These are phyloP conservation scores for Sinonovacula constricta DNA, from an alignment of 1,140 invertebrate species.

Conservation along the genomic window DNA sequence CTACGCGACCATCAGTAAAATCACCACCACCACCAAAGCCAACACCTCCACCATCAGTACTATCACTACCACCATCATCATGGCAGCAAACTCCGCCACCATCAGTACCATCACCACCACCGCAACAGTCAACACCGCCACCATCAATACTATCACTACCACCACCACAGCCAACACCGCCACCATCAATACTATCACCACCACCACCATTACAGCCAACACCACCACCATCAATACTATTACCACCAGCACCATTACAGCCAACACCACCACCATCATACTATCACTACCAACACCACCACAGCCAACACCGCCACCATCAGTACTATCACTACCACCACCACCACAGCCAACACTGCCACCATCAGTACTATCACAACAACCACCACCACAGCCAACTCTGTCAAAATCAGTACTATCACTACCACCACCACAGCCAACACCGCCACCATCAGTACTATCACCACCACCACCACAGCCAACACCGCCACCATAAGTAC, in stretches of 20 bases:
- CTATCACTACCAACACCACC: too few relatives aligned
- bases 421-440: not conserved
- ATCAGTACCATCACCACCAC: too few relatives aligned
- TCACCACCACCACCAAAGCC: not conserved
- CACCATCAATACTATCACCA: not conserved
- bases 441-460: not conserved
- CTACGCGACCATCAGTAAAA: not conserved
- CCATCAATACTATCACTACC: not conserved
- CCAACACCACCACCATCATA: too few relatives aligned
- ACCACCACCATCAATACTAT: not conserved
- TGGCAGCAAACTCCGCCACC: too few relatives aligned
- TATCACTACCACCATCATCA: constrained; percentile 3
- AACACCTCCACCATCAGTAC: not conserved
- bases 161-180: not conserved
- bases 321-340: not conserved
- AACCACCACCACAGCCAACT: too few relatives aligned
- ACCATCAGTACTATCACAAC: too few relatives aligned
- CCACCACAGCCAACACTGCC: not conserved
- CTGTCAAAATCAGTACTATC: not conserved
- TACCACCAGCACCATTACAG: too few relatives aligned
- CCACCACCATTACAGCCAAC: too few relatives aligned
- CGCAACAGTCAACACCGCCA: not conserved
- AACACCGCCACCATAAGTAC: not conserved
- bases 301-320: not conserved
- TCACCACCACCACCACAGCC: constrained; percentile 1